These are phyloP conservation scores for Peucedramus taeniatus DNA, from an alignment of 2,113 vertebrate species.

Conservation along the genomic window DNA sequence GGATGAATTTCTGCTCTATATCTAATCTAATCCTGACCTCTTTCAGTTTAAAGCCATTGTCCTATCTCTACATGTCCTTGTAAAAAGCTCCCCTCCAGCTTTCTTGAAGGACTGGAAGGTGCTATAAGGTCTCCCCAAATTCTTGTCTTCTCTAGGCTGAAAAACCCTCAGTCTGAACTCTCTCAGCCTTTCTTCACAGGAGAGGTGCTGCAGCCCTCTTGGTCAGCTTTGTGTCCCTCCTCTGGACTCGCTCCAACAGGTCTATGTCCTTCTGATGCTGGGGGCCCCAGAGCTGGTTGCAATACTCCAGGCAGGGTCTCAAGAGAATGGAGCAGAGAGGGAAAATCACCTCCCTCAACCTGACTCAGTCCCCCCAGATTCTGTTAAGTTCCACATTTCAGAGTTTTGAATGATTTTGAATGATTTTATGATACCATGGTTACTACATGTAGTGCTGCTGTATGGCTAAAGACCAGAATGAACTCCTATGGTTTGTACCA, in stretches of 20 bases:
- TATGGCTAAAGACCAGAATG: background rate
- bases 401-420: background rate
- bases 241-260: background rate
- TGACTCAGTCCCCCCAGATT: background rate
- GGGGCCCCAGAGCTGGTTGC: background rate
- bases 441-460: background rate
- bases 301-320: background rate
- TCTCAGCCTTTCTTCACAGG: background rate
- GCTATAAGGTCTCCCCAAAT: rapidly evolving
- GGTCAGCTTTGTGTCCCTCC: background rate
- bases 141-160: background rate
- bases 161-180: background rate
- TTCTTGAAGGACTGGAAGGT: background rate
- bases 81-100: background rate
- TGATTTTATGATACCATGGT: background rate
- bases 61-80: background rate
- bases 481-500: background rate
- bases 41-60: background rate
- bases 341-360: background rate
- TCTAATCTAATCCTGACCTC: background rate
- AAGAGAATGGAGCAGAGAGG: background rate
- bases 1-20: background rate
- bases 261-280: background rate
- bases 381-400: background rate
- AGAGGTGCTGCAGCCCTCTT: background rate